A percentile compares a stretch with the other conserved stretches of the same genome.
Evolutionary conservation across 2,888 invertebrate genomes (phyloP).

Genomic region (Metallyticus violacea): DNA sequence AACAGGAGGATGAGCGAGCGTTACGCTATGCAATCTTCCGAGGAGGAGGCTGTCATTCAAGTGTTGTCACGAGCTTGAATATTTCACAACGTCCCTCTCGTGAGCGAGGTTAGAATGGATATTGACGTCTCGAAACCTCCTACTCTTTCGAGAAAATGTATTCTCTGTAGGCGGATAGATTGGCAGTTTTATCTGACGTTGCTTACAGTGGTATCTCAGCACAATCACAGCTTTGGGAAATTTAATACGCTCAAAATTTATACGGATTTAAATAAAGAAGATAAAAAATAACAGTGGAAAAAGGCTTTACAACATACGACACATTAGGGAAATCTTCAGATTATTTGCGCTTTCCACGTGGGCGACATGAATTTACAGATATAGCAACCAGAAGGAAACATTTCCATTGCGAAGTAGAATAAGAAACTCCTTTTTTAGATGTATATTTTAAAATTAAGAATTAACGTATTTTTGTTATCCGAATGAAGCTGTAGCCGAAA

Average conservation of each 20-base stretch:
- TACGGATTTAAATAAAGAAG: no score
- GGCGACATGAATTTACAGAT: no score
- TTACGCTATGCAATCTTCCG: not conserved
- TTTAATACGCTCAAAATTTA: not conserved
- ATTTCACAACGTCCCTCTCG: not conserved
- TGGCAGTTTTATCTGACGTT: not conserved
- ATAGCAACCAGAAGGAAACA: no score
- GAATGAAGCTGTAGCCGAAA: no score
- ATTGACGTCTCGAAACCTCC: not conserved
- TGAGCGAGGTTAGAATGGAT: not conserved
- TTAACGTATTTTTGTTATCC: no score
- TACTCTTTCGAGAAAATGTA: not conserved
- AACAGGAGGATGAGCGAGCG: not conserved
- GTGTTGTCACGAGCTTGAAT: not conserved
- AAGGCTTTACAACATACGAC: no score
- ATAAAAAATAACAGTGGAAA: no score
- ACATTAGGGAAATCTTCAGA: no score
- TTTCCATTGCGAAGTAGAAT: no score
- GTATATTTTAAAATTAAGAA: no score
- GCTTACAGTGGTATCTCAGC: not conserved
- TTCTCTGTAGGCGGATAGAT: not conserved
- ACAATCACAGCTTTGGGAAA: not conserved
- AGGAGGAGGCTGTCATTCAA: not conserved
- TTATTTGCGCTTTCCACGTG: no score
- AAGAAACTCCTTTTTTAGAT: no score